Conservation (phyloP, 2,113 vertebrate species). For the Rhynchomys soricoides region DNA sequence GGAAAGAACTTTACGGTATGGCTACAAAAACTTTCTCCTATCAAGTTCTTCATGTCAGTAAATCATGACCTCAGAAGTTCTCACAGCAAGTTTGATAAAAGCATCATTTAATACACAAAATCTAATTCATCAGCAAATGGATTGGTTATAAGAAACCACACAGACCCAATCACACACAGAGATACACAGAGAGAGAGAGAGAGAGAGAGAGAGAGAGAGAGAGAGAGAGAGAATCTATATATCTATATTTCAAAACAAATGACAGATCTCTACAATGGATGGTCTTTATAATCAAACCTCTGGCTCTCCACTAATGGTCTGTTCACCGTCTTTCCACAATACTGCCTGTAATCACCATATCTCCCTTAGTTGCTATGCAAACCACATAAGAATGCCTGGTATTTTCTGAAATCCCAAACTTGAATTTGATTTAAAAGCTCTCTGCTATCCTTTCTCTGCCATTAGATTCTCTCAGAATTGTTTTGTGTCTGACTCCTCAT, state of each 20-base stretch:
- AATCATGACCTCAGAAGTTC: background rate
- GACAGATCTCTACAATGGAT: background rate
- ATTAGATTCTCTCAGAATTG: background rate
- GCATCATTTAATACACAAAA: fast-evolving
- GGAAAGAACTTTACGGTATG: background rate
- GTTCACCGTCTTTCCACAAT: background rate
- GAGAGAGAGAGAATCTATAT: no score
- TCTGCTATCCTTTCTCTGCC: background rate
- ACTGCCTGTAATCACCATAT: background rate
- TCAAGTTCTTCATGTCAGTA: background rate
- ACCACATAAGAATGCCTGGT: background rate
- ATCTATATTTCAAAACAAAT: background rate
- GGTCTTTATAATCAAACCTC: background rate
- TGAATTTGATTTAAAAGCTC: background rate
- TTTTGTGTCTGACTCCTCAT: fast-evolving
- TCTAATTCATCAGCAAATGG: background rate
- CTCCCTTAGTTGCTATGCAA: background rate
- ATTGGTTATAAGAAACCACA: background rate
- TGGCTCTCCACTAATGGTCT: fast-evolving
- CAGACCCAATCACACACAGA: no score
- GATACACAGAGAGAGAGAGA: no score
- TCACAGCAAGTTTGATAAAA: background rate
- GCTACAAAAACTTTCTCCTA: background rate
- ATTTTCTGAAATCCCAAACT: background rate
- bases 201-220: no score